These are phyloP conservation scores for Spizaetus ornatus DNA, from an alignment of 2,113 vertebrate species.

Conservation along the genomic window DNA sequence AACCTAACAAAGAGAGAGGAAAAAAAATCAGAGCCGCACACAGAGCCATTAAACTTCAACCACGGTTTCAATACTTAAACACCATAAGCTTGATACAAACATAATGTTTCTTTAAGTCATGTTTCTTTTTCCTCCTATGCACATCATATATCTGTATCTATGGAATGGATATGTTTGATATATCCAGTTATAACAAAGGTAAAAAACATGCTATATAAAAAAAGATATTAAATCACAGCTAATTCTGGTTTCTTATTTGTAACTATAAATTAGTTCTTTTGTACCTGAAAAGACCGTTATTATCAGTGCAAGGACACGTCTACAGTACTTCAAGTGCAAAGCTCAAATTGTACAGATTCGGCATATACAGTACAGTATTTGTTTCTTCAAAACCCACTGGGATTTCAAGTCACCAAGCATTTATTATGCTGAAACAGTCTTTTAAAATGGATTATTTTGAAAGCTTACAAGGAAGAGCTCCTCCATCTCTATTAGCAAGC, in stretches of 20 bases:
- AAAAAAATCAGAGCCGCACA: constrained; percentile 18
- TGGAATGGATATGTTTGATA: not conserved
- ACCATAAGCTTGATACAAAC: not conserved
- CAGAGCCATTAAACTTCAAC: constrained; percentile 30
- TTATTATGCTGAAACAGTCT: constrained; percentile 69
- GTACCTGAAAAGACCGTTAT: not conserved
- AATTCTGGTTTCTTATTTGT: not conserved
- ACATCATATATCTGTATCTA: not conserved
- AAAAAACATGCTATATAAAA: not conserved
- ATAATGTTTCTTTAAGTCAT: not conserved
- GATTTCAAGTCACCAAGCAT: constrained; percentile 61
- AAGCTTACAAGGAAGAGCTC: constrained; percentile 64
- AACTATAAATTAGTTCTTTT: not conserved
- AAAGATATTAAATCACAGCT: not conserved
- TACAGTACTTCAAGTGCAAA: not conserved
- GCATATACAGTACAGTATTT: constrained; percentile 33
- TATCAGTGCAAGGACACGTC: constrained; percentile 33
- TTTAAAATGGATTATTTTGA: constrained; percentile 59
- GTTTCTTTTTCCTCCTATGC: not conserved
- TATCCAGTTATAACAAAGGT: not conserved
- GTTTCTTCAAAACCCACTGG: constrained; percentile 49
- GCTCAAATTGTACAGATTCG: constrained; percentile 29
- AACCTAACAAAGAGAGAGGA: constrained; percentile 48
- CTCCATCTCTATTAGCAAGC: constrained; percentile 63
- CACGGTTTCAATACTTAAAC: not conserved